These are phyloP conservation scores for Ormyrus thymus DNA, from an alignment of 2,888 invertebrate species.

Conservation along the genomic window DNA sequence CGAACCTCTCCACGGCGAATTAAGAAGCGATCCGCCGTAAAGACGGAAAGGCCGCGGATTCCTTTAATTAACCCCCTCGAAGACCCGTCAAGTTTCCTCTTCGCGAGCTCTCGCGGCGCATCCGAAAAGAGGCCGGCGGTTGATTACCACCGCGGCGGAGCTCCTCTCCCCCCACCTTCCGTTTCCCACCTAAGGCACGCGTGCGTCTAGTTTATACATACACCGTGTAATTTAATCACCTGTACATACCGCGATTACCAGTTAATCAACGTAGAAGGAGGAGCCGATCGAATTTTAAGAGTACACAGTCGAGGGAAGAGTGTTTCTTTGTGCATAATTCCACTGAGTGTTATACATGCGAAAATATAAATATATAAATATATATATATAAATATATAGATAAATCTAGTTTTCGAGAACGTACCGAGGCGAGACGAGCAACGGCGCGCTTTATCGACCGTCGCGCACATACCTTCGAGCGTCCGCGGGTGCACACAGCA, in stretches of 20 bases:
- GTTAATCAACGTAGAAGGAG: background rate
- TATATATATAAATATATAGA: constrained; percentile 9
- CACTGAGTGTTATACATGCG: constrained; percentile 29
- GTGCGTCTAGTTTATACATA: constrained; percentile 33
- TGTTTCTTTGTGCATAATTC: constrained; percentile 38
- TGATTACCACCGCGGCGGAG: constrained; percentile 1
- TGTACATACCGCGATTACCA: constrained; percentile 46
- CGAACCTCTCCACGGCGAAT: too few species aligned
- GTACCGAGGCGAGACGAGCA: background rate
- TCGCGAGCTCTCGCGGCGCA: background rate
- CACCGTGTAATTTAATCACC: constrained; percentile 48
- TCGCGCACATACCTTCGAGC: constrained; percentile 40
- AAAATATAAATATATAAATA: constrained; percentile 24
- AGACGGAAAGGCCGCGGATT: too few species aligned
- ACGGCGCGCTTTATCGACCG: constrained; percentile 33
- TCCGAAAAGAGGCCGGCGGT: background rate
- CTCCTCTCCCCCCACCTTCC: background rate
- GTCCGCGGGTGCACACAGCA: background rate
- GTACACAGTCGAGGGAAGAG: background rate
- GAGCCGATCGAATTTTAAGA: constrained; percentile 2
- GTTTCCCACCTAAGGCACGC: constrained; percentile 19
- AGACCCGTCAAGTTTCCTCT: too few species aligned
- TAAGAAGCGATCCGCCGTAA: too few species aligned
- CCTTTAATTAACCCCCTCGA: too few species aligned
- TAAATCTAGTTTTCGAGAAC: constrained; percentile 38